Conservation (phyloP, 1,140 invertebrate genomes). For the Micrasema minimum region DNA sequence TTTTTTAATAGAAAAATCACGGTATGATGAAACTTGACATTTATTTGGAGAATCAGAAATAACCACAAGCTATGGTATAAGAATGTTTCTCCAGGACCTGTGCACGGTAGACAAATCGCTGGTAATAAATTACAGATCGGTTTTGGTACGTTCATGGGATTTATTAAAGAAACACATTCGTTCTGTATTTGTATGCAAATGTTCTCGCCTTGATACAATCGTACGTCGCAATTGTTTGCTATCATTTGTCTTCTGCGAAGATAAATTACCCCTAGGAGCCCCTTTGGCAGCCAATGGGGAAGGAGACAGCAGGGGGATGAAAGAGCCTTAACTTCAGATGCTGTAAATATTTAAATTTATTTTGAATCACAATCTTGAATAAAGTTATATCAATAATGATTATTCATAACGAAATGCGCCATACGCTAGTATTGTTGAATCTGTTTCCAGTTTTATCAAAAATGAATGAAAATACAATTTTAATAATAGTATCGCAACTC, state of each 20-base stretch:
- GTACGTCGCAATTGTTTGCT: conserved; percentile 49
- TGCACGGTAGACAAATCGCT: not conserved
- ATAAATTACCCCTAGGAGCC: conserved; percentile 50
- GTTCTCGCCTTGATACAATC: conserved; percentile 51
- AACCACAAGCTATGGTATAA: no score
- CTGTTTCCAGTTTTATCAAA: no score
- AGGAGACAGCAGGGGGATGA: not conserved
- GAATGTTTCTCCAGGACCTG: no score
- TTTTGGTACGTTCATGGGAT: conserved; percentile 34
- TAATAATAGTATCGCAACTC: no score
- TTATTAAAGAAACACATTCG: conserved; percentile 52
- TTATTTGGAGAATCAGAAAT: no score
- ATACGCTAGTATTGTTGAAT: no score
- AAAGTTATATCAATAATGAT: no score
- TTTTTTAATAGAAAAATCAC: no score
- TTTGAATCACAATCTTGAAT: no score
- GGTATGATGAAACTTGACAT: no score
- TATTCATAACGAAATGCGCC: no score
- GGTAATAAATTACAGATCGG: conserved; percentile 15
- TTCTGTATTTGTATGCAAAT: conserved; percentile 51
- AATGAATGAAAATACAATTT: no score
- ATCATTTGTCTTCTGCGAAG: conserved; percentile 53
- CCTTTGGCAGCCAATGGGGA: conserved; percentile 37
- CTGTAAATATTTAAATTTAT: not conserved
- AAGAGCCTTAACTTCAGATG: not conserved